Conservation (phyloP, 2,797 vertebrate species). For the Sus cebifrons region DNA sequence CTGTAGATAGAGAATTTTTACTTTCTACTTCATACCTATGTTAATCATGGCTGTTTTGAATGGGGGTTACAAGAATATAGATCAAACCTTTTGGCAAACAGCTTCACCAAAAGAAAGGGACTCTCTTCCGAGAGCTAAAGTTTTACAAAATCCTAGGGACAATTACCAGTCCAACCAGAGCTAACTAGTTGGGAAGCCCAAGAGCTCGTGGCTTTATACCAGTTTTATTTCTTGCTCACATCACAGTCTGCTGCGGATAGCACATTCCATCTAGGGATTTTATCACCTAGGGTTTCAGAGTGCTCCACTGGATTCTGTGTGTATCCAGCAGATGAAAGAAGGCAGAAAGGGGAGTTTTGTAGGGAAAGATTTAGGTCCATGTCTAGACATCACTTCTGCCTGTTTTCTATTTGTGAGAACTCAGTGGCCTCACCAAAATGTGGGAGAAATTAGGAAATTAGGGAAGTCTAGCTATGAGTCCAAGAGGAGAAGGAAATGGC, state of each 20-base stretch:
- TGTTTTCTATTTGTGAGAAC: conserved; percentile 20
- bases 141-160: conserved; percentile 17
- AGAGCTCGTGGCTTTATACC: neutral
- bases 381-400: neutral
- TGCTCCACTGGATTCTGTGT: neutral
- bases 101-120: neutral
- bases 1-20: neutral
- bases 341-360: neutral
- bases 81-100: neutral
- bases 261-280: neutral
- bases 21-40: neutral
- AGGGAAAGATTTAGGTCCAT: neutral
- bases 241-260: neutral
- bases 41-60: conserved; percentile 11
- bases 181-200: neutral
- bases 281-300: neutral
- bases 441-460: neutral
- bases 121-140: neutral
- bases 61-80: neutral
- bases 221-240: conserved; percentile 13
- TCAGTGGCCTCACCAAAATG: neutral
- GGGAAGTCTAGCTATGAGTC: neutral
- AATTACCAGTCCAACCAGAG: neutral
- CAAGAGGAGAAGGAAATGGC: neutral
- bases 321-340: neutral